phyloP scores from a whole-genome alignment of 2,888 invertebrate genomes.

The Neria commutata region DNA sequence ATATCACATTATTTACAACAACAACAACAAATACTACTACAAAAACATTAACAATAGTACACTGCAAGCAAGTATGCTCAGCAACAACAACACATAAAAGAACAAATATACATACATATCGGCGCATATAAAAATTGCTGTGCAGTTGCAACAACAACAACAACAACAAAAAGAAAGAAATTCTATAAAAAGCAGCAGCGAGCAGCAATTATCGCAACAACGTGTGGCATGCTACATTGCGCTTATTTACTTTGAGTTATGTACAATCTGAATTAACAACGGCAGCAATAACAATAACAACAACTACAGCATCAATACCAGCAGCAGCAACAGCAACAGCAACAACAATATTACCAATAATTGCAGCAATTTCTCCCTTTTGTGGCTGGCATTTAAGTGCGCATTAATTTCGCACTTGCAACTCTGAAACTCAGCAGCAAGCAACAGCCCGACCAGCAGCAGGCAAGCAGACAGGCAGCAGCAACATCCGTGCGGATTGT shows the following conservation, averaged over 20 bases:
- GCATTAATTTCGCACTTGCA: slow-evolving; percentile 1
- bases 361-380: not conserved
- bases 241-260: too few species aligned
- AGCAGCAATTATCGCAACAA: not conserved
- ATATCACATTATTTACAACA: slow-evolving; percentile 3
- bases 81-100: too few species aligned
- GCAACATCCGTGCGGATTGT: slow-evolving; percentile 23
- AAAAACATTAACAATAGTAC: slow-evolving; percentile 32
- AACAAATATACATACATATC: too few species aligned
- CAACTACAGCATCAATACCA: slow-evolving; percentile 33
- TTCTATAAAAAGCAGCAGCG: slow-evolving; percentile 4
- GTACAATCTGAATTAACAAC: slow-evolving; percentile 13
- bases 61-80: slow-evolving; percentile 1
- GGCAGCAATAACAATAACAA: slow-evolving; percentile 19
- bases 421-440: slow-evolving; percentile 17
- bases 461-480: too few species aligned
- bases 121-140: too few species aligned
- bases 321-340: slow-evolving; percentile 30
- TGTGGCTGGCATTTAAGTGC: not conserved
- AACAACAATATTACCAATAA: slow-evolving; percentile 24
- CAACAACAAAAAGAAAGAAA: slow-evolving; percentile 33
- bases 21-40: slow-evolving; percentile 18
- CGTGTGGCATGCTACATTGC: not conserved
- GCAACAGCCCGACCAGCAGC: slow-evolving; percentile 20
- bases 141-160: slow-evolving; percentile 25